Conservation (phyloP, 2,888 invertebrate genomes). For the Monochamus alternatus region DNA sequence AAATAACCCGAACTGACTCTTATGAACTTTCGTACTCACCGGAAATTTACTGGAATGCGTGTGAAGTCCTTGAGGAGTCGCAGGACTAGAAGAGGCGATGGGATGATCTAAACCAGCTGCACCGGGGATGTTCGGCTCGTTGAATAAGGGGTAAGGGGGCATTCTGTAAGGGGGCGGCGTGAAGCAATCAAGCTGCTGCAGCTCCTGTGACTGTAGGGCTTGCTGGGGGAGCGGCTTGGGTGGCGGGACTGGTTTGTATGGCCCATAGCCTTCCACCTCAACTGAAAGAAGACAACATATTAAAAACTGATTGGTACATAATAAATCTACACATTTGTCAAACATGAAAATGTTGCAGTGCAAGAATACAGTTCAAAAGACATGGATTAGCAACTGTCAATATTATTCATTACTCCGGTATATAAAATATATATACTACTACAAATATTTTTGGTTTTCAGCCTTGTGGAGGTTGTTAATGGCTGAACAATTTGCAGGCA, state of each 20-base stretch:
- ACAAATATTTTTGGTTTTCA: no score
- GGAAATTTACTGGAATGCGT: conserved; percentile 88
- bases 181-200: conserved; percentile 58
- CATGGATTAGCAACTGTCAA: no score
- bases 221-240: conserved; percentile 76
- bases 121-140: conserved; percentile 74
- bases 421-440: no score
- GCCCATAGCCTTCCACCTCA: conserved; percentile 74
- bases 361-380: no score
- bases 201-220: conserved; percentile 66
- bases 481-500: no score
- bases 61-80: conserved; percentile 74
- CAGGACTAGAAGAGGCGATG: conserved; percentile 69
- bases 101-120: conserved; percentile 71
- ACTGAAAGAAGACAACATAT: conserved; percentile 66
- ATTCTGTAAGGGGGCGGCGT: conserved; percentile 78
- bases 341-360: no score
- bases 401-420: no score
- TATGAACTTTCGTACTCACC: conserved; percentile 72
- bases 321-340: no score
- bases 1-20: not conserved
- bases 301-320: not conserved
- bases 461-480: no score
- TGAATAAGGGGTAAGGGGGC: conserved; percentile 79
- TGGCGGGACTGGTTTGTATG: conserved; percentile 76